A percentile compares a stretch with the other conserved stretches of the same genome.
Evolutionary conservation across 1,140 invertebrate genomes (phyloP).

Genomic region (Brachionus manjavacas): DNA sequence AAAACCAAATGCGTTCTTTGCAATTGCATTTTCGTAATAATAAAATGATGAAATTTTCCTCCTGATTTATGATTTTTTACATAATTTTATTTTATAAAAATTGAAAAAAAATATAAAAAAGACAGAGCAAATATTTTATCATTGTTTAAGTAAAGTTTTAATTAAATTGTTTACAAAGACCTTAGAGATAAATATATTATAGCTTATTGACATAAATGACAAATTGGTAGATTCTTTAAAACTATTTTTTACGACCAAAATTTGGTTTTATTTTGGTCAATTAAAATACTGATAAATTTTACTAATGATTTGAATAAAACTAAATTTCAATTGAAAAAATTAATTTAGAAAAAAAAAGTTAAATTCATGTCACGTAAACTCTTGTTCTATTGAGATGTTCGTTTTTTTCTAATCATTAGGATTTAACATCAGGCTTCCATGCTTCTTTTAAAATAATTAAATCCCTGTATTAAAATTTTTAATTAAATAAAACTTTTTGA

Average conservation of each 20-base stretch:
- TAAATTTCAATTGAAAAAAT: neutral
- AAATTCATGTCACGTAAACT: neutral
- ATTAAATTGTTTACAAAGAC: neutral
- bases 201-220: no score
- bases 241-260: no score
- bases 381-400: neutral
- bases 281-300: no score
- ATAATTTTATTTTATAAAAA: neutral
- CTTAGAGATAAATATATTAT: neutral
- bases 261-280: no score
- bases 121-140: neutral
- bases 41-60: neutral
- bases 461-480: neutral
- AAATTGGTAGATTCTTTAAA: no score
- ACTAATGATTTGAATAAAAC: no score
- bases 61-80: neutral
- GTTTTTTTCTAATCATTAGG: neutral
- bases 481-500: neutral
- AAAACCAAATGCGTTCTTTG: neutral
- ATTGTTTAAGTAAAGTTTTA: neutral
- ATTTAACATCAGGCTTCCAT: neutral
- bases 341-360: neutral
- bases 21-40: neutral
- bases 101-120: neutral
- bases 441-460: neutral